Conservation (phyloP, 2,113 vertebrate genomes). For the Microcebus jonahi region DNA sequence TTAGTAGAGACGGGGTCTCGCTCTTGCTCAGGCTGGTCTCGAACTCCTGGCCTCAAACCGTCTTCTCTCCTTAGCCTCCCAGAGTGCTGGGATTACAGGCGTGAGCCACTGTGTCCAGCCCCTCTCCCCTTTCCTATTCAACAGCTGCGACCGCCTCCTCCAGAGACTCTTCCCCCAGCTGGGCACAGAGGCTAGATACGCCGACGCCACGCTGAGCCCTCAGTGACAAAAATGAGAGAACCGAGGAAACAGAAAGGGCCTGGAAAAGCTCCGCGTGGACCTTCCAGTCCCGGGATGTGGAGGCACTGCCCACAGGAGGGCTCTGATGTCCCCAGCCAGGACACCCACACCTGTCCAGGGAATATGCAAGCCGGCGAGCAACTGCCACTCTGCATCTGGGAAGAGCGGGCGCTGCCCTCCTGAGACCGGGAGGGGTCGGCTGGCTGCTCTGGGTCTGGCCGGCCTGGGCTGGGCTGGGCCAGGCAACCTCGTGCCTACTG, state of each 20-base stretch:
- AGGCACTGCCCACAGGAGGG: fast-evolving
- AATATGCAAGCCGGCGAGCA: fast-evolving
- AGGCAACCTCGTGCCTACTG: background rate
- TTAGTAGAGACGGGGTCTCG: background rate
- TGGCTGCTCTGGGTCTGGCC: background rate
- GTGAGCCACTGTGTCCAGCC: background rate
- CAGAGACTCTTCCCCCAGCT: background rate
- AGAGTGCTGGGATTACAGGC: background rate
- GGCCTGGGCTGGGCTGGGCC: background rate
- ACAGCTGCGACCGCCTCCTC: background rate
- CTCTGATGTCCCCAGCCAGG: background rate
- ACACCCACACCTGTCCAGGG: background rate
- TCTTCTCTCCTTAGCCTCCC: background rate
- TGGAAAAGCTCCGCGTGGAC: fast-evolving
- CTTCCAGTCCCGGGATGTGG: background rate
- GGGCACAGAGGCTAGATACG: background rate
- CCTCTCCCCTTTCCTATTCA: background rate
- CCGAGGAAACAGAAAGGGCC: background rate
- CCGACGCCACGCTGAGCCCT: background rate
- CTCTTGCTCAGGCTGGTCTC: background rate
- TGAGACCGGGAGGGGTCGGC: background rate
- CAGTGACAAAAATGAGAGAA: background rate
- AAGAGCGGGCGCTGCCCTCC: background rate
- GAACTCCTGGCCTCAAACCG: background rate
- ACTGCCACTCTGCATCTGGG: background rate